Evolutionary conservation across 2,888 invertebrate species (phyloP).

Genomic region (Rambutsinella grinnellia): DNA sequence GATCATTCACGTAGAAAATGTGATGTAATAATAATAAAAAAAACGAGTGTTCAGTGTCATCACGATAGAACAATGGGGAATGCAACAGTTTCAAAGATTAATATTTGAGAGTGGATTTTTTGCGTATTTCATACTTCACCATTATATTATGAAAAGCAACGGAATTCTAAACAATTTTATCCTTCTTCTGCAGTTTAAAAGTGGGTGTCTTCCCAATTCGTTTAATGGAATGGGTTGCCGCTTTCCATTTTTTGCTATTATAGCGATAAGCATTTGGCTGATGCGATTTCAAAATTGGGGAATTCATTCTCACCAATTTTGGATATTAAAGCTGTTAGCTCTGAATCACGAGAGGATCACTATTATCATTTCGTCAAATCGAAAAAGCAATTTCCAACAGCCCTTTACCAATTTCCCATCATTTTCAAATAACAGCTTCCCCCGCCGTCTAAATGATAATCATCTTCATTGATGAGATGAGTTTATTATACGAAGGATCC

Average conservation of each 20-base stretch:
- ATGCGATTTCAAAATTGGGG: neutral
- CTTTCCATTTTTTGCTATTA: neutral
- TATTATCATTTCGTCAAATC: neutral
- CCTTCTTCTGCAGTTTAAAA: no score
- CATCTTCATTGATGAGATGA: conserved; percentile 34
- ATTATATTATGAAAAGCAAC: no score
- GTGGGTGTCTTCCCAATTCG: neutral
- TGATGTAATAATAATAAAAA: neutral
- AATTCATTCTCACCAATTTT: no score
- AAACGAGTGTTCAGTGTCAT: neutral
- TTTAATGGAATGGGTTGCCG: conserved; percentile 3
- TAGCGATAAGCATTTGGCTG: neutral
- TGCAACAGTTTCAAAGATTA: neutral
- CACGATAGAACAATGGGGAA: neutral
- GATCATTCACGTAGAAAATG: neutral
- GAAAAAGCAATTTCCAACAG: conserved; percentile 46
- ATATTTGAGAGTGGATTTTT: neutral
- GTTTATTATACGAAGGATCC: conserved; percentile 13
- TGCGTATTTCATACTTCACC: conserved; percentile 16
- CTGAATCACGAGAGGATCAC: neutral
- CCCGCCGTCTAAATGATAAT: conserved; percentile 41
- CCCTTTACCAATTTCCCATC: conserved; percentile 50
- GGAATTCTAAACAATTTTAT: no score
- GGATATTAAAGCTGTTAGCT: no score
- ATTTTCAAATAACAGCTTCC: conserved; percentile 32